Base-by-base conservation (phyloP, 2,797 vertebrate genomes). In the Sebastes alutus region DNA sequence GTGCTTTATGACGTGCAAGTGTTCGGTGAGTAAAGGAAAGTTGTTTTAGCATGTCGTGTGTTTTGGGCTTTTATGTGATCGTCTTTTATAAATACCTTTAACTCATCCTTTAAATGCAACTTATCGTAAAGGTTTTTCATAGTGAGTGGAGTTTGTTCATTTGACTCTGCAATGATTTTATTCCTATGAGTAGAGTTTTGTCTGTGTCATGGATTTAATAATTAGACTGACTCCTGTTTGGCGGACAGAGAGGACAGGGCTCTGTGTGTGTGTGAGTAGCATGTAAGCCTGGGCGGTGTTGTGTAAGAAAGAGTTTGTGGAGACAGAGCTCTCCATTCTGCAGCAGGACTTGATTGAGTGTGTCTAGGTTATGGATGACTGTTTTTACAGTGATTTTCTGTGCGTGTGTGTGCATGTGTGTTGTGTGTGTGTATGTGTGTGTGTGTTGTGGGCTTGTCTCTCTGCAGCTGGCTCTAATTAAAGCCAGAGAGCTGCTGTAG, bases 1-100 rank as follows among this genome's bases (percentile, higher is more conserved):
- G 97, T 97, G 85, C 96, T 97, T 63, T 99, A 99, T 75, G 96
- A 97, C 0, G 98, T 99, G 4, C 98, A 99, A 81, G 98, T 99
- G 91, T 98, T 99, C 0, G 98, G 98, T 99, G 89, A 97, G 97
- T 94, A 9, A 29, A 22, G 25, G 16, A n/a, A 56, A 25, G 14
- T 10, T 59, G 32, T 2, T 62, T 46, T 13, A 13, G 18, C 22
- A 0, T 55, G 18, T 22, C 9, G 18, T 35, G 25, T 25, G 38
- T 29, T 66, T 33, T 27, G 7, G 12, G 20, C 3, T 22, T 33
- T 54, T 29, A 54, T 33, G 0, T 42, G 2, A 55, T 46, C 0
- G 6, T 55, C 12, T 32, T 38, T 29, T 27, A 32, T 12, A 56
- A 80, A 76, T 13, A 69, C n/a, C 42, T 33, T 16, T 4, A 78